A percentile compares a stretch with the other conserved stretches of the same genome.
These are phyloP conservation scores for Drosophila anomelani DNA, from an alignment of 2,888 invertebrate genomes.

Conservation along the genomic window DNA sequence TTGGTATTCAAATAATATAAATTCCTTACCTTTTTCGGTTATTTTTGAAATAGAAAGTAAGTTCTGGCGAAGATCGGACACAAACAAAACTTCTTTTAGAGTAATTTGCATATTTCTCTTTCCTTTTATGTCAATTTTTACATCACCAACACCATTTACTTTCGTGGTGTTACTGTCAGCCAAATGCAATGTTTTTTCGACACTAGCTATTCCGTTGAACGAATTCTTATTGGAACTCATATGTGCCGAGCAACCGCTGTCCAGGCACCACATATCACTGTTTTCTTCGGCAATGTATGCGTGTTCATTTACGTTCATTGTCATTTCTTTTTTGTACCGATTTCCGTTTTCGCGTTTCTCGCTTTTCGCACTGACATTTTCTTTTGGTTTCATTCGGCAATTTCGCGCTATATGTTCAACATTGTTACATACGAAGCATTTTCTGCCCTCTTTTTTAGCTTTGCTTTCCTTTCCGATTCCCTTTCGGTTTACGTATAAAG, in stretches of 20 bases:
- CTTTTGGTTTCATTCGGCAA: neutral
- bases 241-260: conserved; percentile 1
- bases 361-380: neutral
- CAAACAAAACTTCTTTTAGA: neutral
- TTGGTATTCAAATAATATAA: neutral
- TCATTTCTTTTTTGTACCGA: neutral
- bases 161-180: neutral
- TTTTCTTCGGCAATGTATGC: neutral
- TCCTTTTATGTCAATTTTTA: neutral
- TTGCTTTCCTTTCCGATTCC: no score
- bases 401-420: neutral
- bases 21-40: neutral
- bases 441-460: neutral
- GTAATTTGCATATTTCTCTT: neutral
- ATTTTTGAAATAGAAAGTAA: neutral
- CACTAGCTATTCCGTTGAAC: neutral
- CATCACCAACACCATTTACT: neutral
- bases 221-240: neutral
- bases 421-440: neutral
- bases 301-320: neutral
- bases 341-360: neutral
- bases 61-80: neutral
- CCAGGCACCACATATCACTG: neutral
- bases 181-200: conserved; percentile 1
- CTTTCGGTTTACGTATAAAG: neutral